Evolutionary conservation across 1,140 invertebrate species (phyloP), one percentile per base, ranked within the genome.

Genomic region (Telenomus remus): DNA sequence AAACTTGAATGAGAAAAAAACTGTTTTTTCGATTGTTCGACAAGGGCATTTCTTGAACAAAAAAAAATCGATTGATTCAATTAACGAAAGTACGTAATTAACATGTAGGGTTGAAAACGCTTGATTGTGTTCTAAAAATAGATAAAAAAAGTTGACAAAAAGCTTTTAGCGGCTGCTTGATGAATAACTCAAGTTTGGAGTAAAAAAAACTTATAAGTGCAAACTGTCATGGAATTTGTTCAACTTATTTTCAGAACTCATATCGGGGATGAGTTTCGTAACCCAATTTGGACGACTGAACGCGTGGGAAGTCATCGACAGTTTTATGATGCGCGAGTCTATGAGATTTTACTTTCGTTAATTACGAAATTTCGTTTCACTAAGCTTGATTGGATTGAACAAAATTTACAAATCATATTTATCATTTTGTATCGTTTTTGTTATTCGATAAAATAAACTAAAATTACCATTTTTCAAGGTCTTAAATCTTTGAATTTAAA

Each of bases 291-390:
- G 63, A 46, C 35, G 19, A 34, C 61, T 44, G 59, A 50, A 39
- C 59, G 57, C 53, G 57, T 71, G 68, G 59, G 68, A 63, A 71
- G 68, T 54, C 68, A 71, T 71, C 59, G 68, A 71, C 59, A 71
- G 68, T 63, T 71, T 63, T 63, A 63, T 53, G 57, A 70, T 55
- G 66, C 66, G 44, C 65, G 27, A 39, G 6, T 12, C 5, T 64
- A 51, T 48, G 47, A 57, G 68, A 71, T 64, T n/a, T 71, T 43
- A 46, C 8, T 15, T 59, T 4, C 8, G 19, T 27, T 46, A 64
- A 64, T 71, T 63, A 71, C 66, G 57, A 57, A 70, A 70, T 56
- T 48, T 35, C 10, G 55, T 61, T 60, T 61, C 42, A 48, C 27
- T 43, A 39, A 39, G 1, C 9, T 39, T 11, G 37, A 3, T 4